Conservation (phyloP, 2,113 vertebrate genomes). For the Brevimyrus niger region DNA sequence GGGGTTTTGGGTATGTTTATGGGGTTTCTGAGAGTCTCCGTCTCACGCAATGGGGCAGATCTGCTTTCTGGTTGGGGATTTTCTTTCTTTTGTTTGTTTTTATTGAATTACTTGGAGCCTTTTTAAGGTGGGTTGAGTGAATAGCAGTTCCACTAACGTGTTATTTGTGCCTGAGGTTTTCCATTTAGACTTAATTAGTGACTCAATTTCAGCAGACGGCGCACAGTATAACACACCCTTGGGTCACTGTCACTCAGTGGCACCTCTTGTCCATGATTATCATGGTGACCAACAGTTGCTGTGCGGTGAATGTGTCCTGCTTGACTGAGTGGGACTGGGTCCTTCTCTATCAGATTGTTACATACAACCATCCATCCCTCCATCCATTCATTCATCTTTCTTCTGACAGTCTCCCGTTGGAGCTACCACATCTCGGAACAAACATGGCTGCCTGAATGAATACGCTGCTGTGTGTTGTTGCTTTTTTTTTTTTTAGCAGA, state of each 20-base stretch:
- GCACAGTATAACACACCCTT: not conserved
- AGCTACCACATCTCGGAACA: no score
- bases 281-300: not conserved
- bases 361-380: not conserved
- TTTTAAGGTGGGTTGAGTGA: not conserved
- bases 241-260: not conserved
- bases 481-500: no score
- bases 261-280: not conserved
- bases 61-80: not conserved
- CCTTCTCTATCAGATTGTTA: not conserved
- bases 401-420: not conserved
- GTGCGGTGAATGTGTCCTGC: not conserved
- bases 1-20: conserved; percentile 7
- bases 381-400: not conserved
- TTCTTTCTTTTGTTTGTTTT: not conserved
- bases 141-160: not conserved
- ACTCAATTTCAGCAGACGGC: not conserved
- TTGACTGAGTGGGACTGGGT: not conserved
- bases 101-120: not conserved
- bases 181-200: not conserved
- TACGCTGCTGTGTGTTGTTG: no score
- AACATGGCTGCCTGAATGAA: no score
- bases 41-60: not conserved
- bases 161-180: not conserved
- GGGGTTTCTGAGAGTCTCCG: not conserved